Evolutionary conservation across 2,797 vertebrate species (phyloP).

Genomic region (Acrocephalus scirpaceus): DNA sequence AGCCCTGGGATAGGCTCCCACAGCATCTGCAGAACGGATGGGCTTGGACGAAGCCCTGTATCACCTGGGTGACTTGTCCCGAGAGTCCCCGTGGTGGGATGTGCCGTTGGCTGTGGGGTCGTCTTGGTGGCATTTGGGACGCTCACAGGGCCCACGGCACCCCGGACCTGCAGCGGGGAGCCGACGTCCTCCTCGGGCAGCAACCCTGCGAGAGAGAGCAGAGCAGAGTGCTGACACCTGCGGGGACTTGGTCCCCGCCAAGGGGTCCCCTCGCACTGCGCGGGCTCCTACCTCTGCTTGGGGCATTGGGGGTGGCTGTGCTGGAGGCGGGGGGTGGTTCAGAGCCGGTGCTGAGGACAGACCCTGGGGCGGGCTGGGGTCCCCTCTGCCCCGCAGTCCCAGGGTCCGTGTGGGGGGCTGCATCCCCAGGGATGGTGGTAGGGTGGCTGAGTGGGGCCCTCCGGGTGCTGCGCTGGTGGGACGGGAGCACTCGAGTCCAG

Average conservation of each 20-base stretch:
- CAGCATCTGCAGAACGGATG: background rate
- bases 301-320: background rate
- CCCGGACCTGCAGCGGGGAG: conserved; percentile 71
- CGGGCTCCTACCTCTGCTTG: conserved; percentile 63
- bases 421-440: background rate
- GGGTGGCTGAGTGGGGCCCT: background rate
- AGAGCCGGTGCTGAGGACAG: background rate
- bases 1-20: background rate
- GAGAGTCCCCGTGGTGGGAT: background rate
- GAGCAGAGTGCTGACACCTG: background rate
- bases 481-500: background rate
- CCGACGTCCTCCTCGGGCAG: conserved; percentile 45
- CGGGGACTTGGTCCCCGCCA: rapidly evolving
- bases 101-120: background rate
- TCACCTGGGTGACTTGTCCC: conserved; percentile 54
- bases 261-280: rapidly evolving
- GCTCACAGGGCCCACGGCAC: conserved; percentile 45
- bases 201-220: conserved; percentile 57
- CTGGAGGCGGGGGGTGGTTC: background rate
- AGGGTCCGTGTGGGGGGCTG: rapidly evolving
- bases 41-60: background rate
- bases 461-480: conserved; percentile 55
- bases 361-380: background rate
- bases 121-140: conserved; percentile 37
- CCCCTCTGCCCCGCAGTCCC: rapidly evolving